Evolutionary conservation across 2,888 invertebrate genomes (phyloP).

Genomic region (Bimastos eiseni): DNA sequence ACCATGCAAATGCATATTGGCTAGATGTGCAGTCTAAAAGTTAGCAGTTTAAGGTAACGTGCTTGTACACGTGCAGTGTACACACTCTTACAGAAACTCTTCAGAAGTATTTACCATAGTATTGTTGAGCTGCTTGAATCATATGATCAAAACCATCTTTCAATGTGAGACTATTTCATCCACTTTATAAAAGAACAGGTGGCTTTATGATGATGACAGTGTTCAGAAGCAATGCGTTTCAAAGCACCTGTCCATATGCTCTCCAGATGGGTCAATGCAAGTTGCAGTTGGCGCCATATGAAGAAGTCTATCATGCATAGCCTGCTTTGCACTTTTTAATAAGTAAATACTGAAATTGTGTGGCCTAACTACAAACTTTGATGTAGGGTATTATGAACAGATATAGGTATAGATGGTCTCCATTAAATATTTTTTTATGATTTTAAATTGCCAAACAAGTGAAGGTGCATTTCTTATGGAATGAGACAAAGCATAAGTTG

Average conservation of each 20-base stretch:
- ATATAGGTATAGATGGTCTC: not conserved
- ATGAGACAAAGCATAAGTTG: not conserved
- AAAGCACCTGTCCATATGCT: too few relatives aligned
- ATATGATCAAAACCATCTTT: not conserved
- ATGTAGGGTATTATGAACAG: not conserved
- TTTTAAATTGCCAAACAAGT: not conserved
- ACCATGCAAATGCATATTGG: not conserved
- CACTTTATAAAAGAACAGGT: not conserved
- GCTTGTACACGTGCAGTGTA: not conserved
- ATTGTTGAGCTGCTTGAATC: not conserved
- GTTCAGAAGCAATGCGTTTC: too few relatives aligned
- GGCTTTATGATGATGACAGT: too few relatives aligned
- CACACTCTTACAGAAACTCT: not conserved
- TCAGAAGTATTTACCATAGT: too few relatives aligned
- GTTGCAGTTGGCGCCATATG: too few relatives aligned
- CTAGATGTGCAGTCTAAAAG: not conserved
- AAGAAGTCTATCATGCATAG: not conserved
- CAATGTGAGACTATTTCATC: not conserved
- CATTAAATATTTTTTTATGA: not conserved
- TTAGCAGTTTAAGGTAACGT: not conserved
- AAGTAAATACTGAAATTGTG: not conserved
- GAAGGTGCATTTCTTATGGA: too few relatives aligned
- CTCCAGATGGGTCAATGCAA: too few relatives aligned
- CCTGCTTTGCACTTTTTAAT: not conserved
- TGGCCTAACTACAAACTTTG: not conserved